These are phyloP conservation scores for Agriopis leucophaearia DNA, from an alignment of 2,888 invertebrate species.

Conservation along the genomic window DNA sequence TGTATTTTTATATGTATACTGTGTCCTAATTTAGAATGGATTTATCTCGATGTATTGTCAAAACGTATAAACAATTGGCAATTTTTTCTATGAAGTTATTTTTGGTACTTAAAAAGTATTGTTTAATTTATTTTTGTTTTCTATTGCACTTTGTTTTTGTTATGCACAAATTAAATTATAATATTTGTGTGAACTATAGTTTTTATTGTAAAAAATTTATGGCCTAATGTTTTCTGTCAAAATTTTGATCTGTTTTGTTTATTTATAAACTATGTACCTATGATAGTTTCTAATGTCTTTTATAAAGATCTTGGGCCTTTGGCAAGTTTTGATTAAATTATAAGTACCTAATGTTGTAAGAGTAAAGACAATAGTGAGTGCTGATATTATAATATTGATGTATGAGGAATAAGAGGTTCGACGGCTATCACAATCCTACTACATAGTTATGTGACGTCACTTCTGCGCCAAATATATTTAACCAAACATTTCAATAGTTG, in stretches of 20 bases:
- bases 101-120: conserved; percentile 60
- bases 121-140: conserved; percentile 53
- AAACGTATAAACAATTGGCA: conserved; percentile 13
- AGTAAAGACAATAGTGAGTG: conserved; percentile 46
- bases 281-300: conserved; percentile 30
- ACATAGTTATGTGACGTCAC: conserved; percentile 50
- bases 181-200: conserved; percentile 49
- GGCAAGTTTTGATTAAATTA: conserved; percentile 47
- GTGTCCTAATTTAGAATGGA: conserved; percentile 40
- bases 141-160: conserved; percentile 60
- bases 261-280: conserved; percentile 27
- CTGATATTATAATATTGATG: conserved; percentile 46
- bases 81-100: conserved; percentile 39
- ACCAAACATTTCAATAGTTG: conserved; percentile 56
- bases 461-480: conserved; percentile 54
- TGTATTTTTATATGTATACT: conserved; percentile 46
- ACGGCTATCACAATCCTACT: conserved; percentile 38
- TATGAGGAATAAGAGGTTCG: conserved; percentile 34
- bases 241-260: conserved; percentile 44
- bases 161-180: conserved; percentile 57
- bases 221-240: conserved; percentile 56
- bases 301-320: conserved; percentile 46
- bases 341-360: conserved; percentile 44
- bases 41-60: conserved; percentile 37
- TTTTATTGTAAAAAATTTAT: conserved; percentile 46